Evolutionary conservation across 2,888 invertebrate genomes (phyloP).

Genomic region (Archips xylosteana): DNA sequence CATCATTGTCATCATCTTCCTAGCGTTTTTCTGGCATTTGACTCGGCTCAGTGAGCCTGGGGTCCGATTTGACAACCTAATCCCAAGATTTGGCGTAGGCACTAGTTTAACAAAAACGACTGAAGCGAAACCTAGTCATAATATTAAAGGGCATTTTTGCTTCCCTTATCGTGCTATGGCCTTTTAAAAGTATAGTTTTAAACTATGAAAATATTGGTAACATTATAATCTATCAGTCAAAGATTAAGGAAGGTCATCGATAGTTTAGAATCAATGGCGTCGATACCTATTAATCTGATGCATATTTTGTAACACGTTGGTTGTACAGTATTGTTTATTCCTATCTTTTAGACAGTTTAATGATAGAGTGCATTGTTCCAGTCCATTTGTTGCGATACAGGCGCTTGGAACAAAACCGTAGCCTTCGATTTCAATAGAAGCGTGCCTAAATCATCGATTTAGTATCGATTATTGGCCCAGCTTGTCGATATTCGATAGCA

Average conservation of each 20-base stretch:
- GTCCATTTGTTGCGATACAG: constrained; percentile 35
- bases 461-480: constrained; percentile 65
- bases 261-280: constrained; percentile 12
- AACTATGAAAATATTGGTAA: not conserved
- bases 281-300: constrained; percentile 35
- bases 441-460: constrained; percentile 61
- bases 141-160: no score
- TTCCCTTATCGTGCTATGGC: no score
- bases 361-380: constrained; percentile 38
- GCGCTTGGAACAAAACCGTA: constrained; percentile 51
- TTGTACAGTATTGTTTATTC: constrained; percentile 32
- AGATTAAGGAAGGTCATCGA: constrained; percentile 2
- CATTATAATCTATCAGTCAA: not conserved
- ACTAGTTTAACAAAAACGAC: no score
- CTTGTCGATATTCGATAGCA: constrained; percentile 60
- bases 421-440: constrained; percentile 61
- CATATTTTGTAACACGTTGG: constrained; percentile 40
- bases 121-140: no score
- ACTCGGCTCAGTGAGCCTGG: no score
- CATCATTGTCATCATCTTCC: no score
- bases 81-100: no score
- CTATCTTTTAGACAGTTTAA: constrained; percentile 39
- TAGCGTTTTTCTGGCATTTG: no score
- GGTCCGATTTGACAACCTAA: no score
- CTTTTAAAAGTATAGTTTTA: no score